Conservation (phyloP, 2,113 vertebrate species). For the Bubalus kerabau region DNA sequence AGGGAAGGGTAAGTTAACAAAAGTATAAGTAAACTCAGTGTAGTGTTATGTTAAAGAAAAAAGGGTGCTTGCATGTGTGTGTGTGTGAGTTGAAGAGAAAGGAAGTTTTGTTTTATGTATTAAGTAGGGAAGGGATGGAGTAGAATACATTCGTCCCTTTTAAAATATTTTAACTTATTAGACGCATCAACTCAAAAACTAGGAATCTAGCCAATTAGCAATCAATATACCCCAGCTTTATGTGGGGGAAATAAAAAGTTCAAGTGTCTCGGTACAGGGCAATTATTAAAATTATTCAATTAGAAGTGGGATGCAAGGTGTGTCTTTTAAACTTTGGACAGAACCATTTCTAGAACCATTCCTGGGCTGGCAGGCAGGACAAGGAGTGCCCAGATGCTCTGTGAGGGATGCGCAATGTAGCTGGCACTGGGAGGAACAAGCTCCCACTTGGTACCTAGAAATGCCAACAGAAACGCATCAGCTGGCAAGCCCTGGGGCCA, state of each 20-base stretch:
- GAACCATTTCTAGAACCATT: not conserved
- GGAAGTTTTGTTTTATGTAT: not conserved
- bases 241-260: not conserved
- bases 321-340: conserved; percentile 8
- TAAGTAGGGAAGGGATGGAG: not conserved
- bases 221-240: not conserved
- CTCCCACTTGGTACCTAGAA: not conserved
- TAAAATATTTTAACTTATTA: not conserved
- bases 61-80: not conserved
- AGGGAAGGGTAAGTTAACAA: not conserved
- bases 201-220: not conserved
- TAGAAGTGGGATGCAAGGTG: not conserved
- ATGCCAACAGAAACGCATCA: not conserved
- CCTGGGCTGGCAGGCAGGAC: not conserved
- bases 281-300: not conserved
- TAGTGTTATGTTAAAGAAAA: not conserved
- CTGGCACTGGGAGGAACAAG: not conserved
- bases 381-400: not conserved
- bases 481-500: not conserved
- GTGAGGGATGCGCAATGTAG: not conserved
- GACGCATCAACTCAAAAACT: not conserved
- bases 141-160: not conserved
- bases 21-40: not conserved
- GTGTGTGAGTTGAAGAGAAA: not conserved
- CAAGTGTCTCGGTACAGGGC: not conserved